Base-by-base conservation (phyloP, 2,797 vertebrate species). In the Tinamus major region DNA sequence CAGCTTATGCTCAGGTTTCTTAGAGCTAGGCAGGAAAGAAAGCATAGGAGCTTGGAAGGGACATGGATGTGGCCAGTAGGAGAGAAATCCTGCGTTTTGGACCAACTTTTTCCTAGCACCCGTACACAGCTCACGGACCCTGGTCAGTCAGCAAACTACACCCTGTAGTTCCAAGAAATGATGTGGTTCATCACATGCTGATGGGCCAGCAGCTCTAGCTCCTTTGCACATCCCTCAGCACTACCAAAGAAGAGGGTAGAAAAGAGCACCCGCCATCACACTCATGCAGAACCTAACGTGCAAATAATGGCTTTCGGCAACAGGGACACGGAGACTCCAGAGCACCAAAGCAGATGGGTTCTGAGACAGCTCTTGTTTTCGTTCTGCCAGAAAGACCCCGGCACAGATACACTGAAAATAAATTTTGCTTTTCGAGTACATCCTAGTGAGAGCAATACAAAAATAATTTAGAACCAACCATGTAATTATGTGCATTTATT, bases 401-500 rank as follows among this genome's bases (percentile, higher is more conserved):
- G 77, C 35, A 81, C 79, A 85, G 90, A 70, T 49, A 81, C 62
- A 71, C 8, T 21, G 18, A 88, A 94, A 96, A 91, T 87, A 97
- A 96, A 95, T 92, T 94, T 70, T 93, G 39, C 79, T 95, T 96
- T 96, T 96, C n/a, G 31, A 97, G 85, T 90, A 61, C 94, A 96
- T 97, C 92, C 94, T 95, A 94, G 94, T 90, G 94, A 97, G 87
- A 97, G 90, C 94, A 96, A 95, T 96, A 96, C 92, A 97, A 97
- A 98, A 97, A 97, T 96, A 97, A 98, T 97, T 97, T 97, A 95
- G 95, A 94, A 97, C 90, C 95, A 96, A 96, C 95, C 49, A 31
- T 93, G 81, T 97, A 97, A 98, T 98, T 97, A 98, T 89, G 96
- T 96, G 97, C 96, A 97, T 97, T 98, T 97, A 97, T 97, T 97